Base-by-base conservation (phyloP, 2,113 vertebrate species). In the Caracal caracal region DNA sequence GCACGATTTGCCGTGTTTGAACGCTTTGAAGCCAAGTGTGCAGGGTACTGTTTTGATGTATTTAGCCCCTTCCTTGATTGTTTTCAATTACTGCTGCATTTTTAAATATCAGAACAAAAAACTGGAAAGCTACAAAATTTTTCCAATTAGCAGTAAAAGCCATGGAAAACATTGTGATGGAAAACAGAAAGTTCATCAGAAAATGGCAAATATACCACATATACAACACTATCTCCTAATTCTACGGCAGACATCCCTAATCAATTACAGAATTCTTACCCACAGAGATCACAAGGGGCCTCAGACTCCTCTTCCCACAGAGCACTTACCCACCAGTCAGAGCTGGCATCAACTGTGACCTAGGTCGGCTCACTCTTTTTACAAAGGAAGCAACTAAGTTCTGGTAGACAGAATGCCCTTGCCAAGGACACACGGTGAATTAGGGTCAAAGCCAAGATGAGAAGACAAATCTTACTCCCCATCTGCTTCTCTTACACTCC, bases 81-180 rank as follows among this genome's bases (percentile, higher is more conserved):
- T 82, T 96, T 93, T 93, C 86, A 93, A 89, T 95, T 88, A 94
- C 37, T 68, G 89, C 73, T 73, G 26, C n/a, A 24, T 88, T 90
- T 70, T 81, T 17, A 24, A 70, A 93, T 65, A 47, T 28, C 37
- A 68, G 53, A 76, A 86, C 35, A 47, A 59, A 80, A 88, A 61
- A 28, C 4, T 35, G 47, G 75, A 86, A 97, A 86, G 68, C 49
- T 86, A 86, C 53, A 96, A 68, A n/a, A 17, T 30, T 85, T 68
- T 81, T 78, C 71, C 61, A 96, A 81, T 92, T 90, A 94, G 65
- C 85, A 82, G 15, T 88, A 85, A 94, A 95, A 95, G 82, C n/a
- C 76, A 66, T 17, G 70, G 40, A 28, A 90, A 78, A 90, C 20
- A 43, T 0, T 5, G 0, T 49, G 49, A 43, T 76, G 20, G 53